A percentile compares a stretch with the other conserved stretches of the same genome.
These are phyloP conservation scores for Polypterus senegalus DNA, from an alignment of 2,113 vertebrate species.

Conservation along the genomic window DNA sequence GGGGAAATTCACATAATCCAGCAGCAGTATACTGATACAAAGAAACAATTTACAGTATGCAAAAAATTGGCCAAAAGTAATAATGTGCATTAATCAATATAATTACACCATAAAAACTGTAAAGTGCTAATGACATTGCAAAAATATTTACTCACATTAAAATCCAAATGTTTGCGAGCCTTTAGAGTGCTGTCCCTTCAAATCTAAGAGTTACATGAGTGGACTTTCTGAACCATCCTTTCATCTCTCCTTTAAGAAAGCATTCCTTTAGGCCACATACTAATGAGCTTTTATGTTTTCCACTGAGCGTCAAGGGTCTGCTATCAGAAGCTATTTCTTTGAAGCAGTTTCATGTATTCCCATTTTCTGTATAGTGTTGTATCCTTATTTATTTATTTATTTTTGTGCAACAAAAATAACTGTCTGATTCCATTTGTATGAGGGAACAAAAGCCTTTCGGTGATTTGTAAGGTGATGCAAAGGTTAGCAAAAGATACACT, in stretches of 20 bases:
- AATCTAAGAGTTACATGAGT: background rate
- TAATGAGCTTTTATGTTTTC: slow-evolving; percentile 39
- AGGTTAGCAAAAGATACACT: too few relatives aligned
- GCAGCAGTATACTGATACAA: too few relatives aligned
- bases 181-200: background rate
- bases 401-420: background rate
- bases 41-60: too few relatives aligned
- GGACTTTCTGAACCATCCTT: slow-evolving; percentile 1
- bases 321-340: slow-evolving; percentile 14
- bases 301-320: slow-evolving; percentile 17
- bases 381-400: background rate
- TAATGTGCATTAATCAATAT: too few relatives aligned
- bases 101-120: background rate
- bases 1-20: too few relatives aligned
- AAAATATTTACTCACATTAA: slow-evolving; percentile 1
- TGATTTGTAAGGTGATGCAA: too few relatives aligned
- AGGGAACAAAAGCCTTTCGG: too few relatives aligned
- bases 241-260: slow-evolving; percentile 4
- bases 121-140: background rate
- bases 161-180: background rate
- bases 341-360: background rate
- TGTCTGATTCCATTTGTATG: background rate
- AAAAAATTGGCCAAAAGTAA: too few relatives aligned
- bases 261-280: slow-evolving; percentile 18
- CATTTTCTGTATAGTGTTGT: background rate